phyloP scores from a whole-genome alignment of 92 coral and sea anemone genomes.

The Porites rus region DNA sequence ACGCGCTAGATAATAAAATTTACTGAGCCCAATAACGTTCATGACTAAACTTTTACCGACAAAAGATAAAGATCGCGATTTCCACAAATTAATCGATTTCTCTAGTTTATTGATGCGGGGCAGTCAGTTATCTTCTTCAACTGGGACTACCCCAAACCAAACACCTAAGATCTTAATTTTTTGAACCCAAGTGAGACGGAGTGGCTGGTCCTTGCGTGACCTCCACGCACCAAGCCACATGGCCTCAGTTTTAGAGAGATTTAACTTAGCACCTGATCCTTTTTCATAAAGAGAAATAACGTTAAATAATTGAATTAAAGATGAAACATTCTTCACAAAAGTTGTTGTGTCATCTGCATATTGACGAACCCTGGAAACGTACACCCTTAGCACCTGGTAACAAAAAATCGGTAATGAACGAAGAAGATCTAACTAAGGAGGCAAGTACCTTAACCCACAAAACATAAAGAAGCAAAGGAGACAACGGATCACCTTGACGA shows the following conservation, averaged over 20 bases:
- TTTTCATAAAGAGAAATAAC: neutral
- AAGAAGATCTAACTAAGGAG: neutral
- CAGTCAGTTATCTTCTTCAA: neutral
- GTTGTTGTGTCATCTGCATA: slow-evolving; percentile 1
- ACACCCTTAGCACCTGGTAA: neutral
- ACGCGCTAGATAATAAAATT: neutral
- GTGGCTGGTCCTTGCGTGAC: neutral
- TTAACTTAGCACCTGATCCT: neutral
- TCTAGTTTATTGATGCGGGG: neutral
- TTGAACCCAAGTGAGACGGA: neutral
- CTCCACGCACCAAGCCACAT: slow-evolving; percentile 10
- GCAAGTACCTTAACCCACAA: slow-evolving; percentile 17
- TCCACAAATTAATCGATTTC: neutral
- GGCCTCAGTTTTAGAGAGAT: slow-evolving; percentile 1
- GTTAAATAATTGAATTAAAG: neutral
- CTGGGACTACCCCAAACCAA: neutral
- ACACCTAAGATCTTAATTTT: neutral
- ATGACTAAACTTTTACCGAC: neutral
- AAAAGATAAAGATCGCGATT: neutral
- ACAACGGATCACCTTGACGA: slow-evolving; percentile 17
- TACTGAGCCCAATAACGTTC: neutral
- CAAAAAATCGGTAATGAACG: neutral
- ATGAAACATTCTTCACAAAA: neutral
- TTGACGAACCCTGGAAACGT: neutral
- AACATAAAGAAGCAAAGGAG: slow-evolving; percentile 12